Evolutionary conservation across 2,888 invertebrate genomes (phyloP).

Genomic region (Philopedon plagiatum): DNA sequence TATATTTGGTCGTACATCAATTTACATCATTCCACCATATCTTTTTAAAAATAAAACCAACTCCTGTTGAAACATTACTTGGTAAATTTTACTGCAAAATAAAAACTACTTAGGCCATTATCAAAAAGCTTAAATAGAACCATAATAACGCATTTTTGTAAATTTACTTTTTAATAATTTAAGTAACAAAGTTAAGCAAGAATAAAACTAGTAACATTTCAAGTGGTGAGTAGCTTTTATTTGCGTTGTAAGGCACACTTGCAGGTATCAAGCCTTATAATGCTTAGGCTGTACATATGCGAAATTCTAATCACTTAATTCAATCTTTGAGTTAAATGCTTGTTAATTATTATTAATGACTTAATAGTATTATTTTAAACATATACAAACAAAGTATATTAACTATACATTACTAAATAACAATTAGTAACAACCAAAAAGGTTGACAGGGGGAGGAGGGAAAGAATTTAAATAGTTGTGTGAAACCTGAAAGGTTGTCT

Average conservation of each 20-base stretch:
- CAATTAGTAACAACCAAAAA: neutral
- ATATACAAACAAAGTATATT: no score
- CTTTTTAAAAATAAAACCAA: no score
- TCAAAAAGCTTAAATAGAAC: no score
- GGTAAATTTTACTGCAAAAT: no score
- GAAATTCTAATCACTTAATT: neutral
- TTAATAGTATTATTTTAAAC: no score
- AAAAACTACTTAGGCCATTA: no score
- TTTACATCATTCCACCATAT: no score
- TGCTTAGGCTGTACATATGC: conserved; percentile 11
- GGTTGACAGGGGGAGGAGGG: neutral
- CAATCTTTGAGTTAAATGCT: neutral
- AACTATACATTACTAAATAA: neutral
- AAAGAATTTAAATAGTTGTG: no score
- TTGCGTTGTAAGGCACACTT: conserved; percentile 14
- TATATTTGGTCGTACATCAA: no score
- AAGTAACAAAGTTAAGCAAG: neutral
- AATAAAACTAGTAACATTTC: neutral
- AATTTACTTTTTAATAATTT: neutral
- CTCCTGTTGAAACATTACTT: no score
- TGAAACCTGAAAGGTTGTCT: no score
- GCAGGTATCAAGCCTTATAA: conserved; percentile 14
- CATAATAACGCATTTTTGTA: no score
- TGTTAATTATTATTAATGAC: neutral
- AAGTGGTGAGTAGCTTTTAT: neutral